phyloP scores from a whole-genome alignment of 2,797 vertebrate genomes.

The Pterois miles region DNA sequence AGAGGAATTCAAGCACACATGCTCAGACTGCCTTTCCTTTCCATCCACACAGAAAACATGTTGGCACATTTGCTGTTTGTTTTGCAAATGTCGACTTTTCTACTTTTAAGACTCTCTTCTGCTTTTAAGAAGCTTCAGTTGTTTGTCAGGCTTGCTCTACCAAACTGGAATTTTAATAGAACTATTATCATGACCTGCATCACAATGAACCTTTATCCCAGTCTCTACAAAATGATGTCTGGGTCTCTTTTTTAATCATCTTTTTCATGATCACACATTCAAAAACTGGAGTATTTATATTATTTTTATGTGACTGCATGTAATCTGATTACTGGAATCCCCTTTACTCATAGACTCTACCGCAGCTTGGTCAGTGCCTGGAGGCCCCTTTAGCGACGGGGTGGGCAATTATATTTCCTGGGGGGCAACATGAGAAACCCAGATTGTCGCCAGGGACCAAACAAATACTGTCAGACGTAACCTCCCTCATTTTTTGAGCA shows the following conservation, averaged over 20 bases:
- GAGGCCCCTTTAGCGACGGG: too few relatives aligned
- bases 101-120: constrained; percentile 23
- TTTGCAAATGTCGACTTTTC: constrained; percentile 16
- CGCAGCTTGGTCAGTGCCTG: too few relatives aligned
- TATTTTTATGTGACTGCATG: not conserved
- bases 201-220: not conserved
- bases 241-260: not conserved
- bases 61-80: constrained; percentile 25
- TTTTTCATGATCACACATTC: not conserved
- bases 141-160: constrained; percentile 15
- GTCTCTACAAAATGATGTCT: not conserved
- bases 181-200: constrained; percentile 17
- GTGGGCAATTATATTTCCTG: too few relatives aligned
- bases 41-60: constrained; percentile 39
- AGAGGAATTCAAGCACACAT: constrained; percentile 20
- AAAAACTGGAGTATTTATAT: not conserved
- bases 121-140: constrained; percentile 32
- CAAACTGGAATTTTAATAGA: constrained; percentile 14
- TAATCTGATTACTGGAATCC: not conserved
- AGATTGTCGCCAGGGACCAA: too few relatives aligned
- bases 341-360: not conserved
- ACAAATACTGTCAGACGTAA: too few relatives aligned
- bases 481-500: too few relatives aligned
- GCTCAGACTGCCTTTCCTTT: constrained; percentile 25
- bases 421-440: too few relatives aligned